phyloP scores from a whole-genome alignment of 1,140 invertebrate genomes.

The Conus ventricosus region DNA sequence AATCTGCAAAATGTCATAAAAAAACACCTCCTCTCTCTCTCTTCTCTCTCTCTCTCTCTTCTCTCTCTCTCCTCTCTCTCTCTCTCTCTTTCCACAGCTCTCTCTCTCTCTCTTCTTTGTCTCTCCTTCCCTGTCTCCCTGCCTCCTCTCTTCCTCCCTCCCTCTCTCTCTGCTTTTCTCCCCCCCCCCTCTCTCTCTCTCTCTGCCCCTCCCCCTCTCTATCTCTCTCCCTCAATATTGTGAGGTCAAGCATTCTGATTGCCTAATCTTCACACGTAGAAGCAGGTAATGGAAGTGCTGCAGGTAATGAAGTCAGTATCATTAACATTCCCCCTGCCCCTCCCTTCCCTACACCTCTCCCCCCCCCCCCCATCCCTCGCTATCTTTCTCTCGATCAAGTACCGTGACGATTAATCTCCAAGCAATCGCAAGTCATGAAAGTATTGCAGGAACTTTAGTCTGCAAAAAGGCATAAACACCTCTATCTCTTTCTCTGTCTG shows the following conservation, averaged over 20 bases:
- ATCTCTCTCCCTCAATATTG: background rate
- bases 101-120: background rate
- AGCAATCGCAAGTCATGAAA: too few species aligned
- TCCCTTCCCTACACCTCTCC: too few species aligned
- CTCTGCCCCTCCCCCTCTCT: background rate
- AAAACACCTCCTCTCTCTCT: background rate
- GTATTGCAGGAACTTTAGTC: too few species aligned
- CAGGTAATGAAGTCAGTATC: too few species aligned
- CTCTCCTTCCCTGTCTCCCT: background rate
- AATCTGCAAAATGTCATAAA: too few species aligned
- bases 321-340: too few species aligned
- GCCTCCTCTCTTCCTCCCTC: background rate
- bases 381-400: background rate
- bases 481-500: background rate
- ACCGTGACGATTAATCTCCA: too few species aligned
- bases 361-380: background rate
- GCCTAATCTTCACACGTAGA: background rate
- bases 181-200: background rate
- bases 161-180: background rate
- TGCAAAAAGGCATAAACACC: background rate
- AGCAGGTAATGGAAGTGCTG: too few species aligned
- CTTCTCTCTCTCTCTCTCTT: conserved; percentile 8
- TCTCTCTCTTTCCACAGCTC: background rate
- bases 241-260: background rate
- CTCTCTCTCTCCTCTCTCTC: background rate